Evolutionary conservation across 2,888 invertebrate species (phyloP), one percentile per base, ranked within the genome.

Genomic region (Anthophora plumipes): DNA sequence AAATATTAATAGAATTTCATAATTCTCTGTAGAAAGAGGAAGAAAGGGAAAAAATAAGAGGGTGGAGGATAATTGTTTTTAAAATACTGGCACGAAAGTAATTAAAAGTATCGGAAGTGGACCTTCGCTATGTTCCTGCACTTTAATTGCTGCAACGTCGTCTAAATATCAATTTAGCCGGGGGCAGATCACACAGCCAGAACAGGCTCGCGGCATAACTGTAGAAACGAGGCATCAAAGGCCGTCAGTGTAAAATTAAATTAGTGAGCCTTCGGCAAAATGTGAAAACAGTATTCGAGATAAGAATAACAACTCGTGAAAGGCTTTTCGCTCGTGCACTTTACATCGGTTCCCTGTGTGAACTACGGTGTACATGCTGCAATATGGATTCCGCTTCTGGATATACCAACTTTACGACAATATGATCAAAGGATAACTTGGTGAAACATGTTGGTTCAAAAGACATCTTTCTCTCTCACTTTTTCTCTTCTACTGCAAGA

Each of bases 231-330:
- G 22, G 52, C 50, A 37, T 57, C 72, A 73, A 69, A 52, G 69
- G 64, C 37, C 71, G 60, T 67, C 61, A 57, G 75, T 70, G 69
- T 73, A 52, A 85, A 83, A 85, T 88, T 84, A 87, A 89, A 89
- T 89, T 89, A 89, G 83, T 73, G 57, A 79, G 83, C 81, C 87
- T 86, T 85, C 83, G 82, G 77, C 78, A 75, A 85, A 83, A 86
- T 80, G 85, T 77, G 84, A 77, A 81, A 84, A 85, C 84, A 81
- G 57, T 72, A 77, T 73, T 77, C 71, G 71, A 69, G 75, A 78
- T 85, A 82, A 87, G 79, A 87, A 85, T 87, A 87, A 87, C 87
- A 87, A 78, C 57, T 50, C 69, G 68, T 77, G 76, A 69, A 84
- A 77, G 61, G 79, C 77, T 77, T 77, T 41, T 39, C 70, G 60